Conservation (phyloP, 2,888 invertebrate species). For the Noctua comes region DNA sequence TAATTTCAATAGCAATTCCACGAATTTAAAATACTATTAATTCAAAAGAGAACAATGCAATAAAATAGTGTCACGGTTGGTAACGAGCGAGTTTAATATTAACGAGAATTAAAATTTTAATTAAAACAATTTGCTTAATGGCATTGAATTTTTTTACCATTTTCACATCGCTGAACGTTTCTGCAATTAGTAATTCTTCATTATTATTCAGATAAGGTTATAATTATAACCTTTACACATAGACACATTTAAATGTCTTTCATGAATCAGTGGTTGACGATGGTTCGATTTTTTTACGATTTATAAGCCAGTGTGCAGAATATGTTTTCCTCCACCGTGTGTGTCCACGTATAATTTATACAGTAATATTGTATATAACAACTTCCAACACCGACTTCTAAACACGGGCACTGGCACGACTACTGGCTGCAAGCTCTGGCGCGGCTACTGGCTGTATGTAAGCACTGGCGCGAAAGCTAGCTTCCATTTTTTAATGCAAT, state of each 20-base stretch:
- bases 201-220: not conserved
- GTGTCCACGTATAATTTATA: not conserved
- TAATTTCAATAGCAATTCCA: not conserved
- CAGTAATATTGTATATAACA: not conserved
- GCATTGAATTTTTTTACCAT: slow-evolving; percentile 10
- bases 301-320: not conserved
- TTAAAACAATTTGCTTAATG: slow-evolving; percentile 22
- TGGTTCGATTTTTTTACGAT: not conserved
- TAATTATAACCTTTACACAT: too few relatives aligned
- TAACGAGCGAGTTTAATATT: slow-evolving; percentile 20
- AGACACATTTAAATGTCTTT: too few relatives aligned
- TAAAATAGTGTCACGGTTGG: slow-evolving; percentile 11
- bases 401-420: not conserved
- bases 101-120: slow-evolving; percentile 9
- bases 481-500: not conserved
- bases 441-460: too few relatives aligned
- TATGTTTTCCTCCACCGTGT: not conserved
- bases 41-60: slow-evolving; percentile 14
- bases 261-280: not conserved
- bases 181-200: not conserved
- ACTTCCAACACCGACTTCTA: not conserved
- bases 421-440: not conserved
- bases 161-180: not conserved
- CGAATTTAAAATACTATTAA: slow-evolving; percentile 22
- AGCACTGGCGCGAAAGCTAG: not conserved